These are phyloP conservation scores for Itoplectis maculator DNA, from an alignment of 2,888 invertebrate species.

Conservation along the genomic window DNA sequence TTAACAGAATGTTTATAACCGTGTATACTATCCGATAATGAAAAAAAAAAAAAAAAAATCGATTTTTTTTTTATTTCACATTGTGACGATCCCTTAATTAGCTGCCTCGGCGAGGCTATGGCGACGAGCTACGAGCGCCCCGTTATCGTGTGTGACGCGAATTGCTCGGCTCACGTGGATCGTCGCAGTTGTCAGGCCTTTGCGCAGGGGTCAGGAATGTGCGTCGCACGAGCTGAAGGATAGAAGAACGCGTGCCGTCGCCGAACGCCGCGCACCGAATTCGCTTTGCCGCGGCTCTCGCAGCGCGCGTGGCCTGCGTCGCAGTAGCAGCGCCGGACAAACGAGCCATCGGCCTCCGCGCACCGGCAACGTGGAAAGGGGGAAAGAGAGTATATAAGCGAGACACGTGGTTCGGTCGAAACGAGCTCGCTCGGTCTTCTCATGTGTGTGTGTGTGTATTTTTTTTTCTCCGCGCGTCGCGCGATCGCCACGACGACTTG, in stretches of 20 bases:
- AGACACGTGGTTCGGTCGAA: too few species aligned
- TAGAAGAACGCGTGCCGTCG: too few species aligned
- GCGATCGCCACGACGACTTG: conserved; percentile 37
- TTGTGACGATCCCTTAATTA: too few species aligned
- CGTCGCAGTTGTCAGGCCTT: not conserved
- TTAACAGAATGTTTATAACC: too few species aligned
- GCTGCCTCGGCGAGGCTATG: conserved; percentile 61
- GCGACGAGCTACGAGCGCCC: conserved; percentile 60
- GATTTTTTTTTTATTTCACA: too few species aligned
- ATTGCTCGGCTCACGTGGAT: conserved; percentile 45
- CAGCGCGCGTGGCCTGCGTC: conserved; percentile 14
- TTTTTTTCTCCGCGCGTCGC: conserved; percentile 43
- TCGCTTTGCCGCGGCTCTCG: conserved; percentile 28
- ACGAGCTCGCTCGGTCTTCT: too few species aligned
- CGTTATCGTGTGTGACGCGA: conserved; percentile 59
- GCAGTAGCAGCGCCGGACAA: conserved; percentile 50
- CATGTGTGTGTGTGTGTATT: conserved; percentile 29
- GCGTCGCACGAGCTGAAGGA: conserved; percentile 58
- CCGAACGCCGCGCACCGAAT: conserved; percentile 43
- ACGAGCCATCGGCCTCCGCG: conserved; percentile 22
- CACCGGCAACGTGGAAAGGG: not conserved
- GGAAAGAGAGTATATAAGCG: not conserved
- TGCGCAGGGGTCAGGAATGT: conserved; percentile 53
- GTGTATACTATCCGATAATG: too few species aligned
- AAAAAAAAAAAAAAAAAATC: too few species aligned